Evolutionary conservation across 2,888 invertebrate species (phyloP), one percentile per base, ranked within the genome.

Genomic region (Pyrochroa serraticornis): DNA sequence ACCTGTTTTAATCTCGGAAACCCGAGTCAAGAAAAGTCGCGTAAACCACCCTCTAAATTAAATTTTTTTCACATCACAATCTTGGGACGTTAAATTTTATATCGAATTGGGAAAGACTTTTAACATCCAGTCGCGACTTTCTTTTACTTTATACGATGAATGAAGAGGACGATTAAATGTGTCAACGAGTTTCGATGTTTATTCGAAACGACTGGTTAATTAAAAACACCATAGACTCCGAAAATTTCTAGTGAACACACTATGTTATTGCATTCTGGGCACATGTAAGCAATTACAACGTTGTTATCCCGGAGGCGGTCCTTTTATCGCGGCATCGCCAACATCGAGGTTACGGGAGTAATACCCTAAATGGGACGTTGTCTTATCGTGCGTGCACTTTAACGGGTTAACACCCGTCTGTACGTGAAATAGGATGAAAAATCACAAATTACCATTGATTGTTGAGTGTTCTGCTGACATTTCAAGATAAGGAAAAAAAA

Each of bases 271-370:
- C 64, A 62, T 64, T 63, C 66, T 59, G 54, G 63, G 63, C 62
- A 61, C 67, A 61, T 63, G 63, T 56, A 53, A 50, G 66, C 64
- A 70, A 68, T 68, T 69, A 69, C 62, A 66, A 60, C 53, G 61
- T 66, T 67, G 66, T 63, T 59, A 62, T 48, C 66, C 68, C 67
- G 12, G 12, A 58, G 67, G 64, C 47, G 48, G 52, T 37, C 46
- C 46, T 57, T 57, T 66, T 69, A 68, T 67, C 68, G 65, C 60
- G 54, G 49, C 37, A 67, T 68, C 66, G 62, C 13, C 9, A 62
- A 50, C 56, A 67, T 68, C 61, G 67, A 67, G 67, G 67, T 66
- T 69, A 65, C 60, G 66, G 66, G 71, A 66, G 66, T 70, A 66
- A 57, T 64, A 65, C 60, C 63, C 59, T 67, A 66, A 69, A 70